These are phyloP conservation scores for Leiothrix lutea DNA, from an alignment of 2,113 vertebrate genomes.

Conservation along the genomic window DNA sequence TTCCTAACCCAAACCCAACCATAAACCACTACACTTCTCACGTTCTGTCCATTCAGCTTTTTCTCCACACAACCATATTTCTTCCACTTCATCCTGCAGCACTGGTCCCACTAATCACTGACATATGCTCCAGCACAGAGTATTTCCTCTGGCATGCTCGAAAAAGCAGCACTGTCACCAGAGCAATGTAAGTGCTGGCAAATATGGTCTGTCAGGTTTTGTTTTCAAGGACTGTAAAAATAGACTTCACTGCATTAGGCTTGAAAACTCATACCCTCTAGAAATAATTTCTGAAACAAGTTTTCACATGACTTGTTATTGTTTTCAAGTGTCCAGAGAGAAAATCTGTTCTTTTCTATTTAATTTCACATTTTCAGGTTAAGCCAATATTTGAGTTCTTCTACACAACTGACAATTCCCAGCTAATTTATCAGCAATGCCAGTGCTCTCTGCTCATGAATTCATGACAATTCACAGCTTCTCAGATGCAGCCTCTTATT, in stretches of 20 bases:
- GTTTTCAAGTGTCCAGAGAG: conserved; percentile 31
- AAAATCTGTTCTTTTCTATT: conserved; percentile 35
- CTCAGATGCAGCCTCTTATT: not conserved
- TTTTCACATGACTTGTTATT: conserved; percentile 48
- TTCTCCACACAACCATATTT: not conserved
- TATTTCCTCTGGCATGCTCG: conserved; percentile 40
- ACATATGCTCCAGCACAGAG: not conserved
- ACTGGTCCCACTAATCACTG: conserved; percentile 29
- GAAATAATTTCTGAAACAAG: conserved; percentile 41
- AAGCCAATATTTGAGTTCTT: conserved; percentile 6
- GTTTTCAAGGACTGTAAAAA: conserved; percentile 65
- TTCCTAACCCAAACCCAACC: not conserved
- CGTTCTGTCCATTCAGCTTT: conserved; percentile 31
- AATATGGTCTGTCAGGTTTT: conserved; percentile 51
- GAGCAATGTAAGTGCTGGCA: conserved; percentile 35
- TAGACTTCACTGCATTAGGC: conserved; percentile 31
- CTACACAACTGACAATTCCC: not conserved
- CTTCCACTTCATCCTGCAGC: not conserved
- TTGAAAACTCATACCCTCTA: conserved; percentile 39
- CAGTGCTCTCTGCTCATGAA: not conserved
- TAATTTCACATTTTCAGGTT: not conserved
- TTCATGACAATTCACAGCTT: not conserved
- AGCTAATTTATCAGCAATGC: not conserved
- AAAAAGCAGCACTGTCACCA: conserved; percentile 27
- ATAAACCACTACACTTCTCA: not conserved